phyloP scores from a whole-genome alignment of 2,797 vertebrate genomes.

The Rallus crepitans region DNA sequence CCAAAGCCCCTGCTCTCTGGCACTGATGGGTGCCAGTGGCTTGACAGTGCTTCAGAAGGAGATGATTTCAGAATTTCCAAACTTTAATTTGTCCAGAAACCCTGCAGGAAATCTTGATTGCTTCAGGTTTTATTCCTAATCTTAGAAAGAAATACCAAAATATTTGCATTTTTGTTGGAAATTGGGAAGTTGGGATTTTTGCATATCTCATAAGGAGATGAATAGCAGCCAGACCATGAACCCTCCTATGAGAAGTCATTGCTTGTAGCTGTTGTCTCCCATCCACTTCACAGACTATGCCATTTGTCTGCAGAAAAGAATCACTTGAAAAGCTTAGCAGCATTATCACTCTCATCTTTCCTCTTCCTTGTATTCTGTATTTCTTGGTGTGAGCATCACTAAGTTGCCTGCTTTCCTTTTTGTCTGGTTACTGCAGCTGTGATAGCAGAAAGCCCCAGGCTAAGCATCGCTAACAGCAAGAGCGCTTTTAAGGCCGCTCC shows the following conservation, averaged over 20 bases:
- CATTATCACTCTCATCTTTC: not conserved
- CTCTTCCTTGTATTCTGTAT: not conserved
- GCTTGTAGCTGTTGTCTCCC: not conserved
- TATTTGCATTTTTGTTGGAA: not conserved
- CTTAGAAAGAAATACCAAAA: not conserved
- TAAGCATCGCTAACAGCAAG: not conserved
- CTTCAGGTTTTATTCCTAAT: not conserved
- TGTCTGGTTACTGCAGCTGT: not conserved
- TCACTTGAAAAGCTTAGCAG: not conserved
- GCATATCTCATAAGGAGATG: not conserved
- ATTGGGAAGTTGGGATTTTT: not conserved
- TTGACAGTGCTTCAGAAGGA: not conserved
- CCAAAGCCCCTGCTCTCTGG: not conserved
- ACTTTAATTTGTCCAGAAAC: not conserved
- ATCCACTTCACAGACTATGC: not conserved
- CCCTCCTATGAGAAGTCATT: rapidly evolving
- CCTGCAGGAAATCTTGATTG: not conserved
- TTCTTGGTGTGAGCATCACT: not conserved
- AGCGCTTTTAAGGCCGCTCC: not conserved
- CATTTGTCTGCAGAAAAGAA: not conserved
- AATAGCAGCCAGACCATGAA: not conserved
- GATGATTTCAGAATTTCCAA: not conserved
- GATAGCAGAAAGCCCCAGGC: conserved; percentile 4
- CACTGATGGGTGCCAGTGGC: no score
- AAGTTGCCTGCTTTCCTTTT: not conserved